Percentiles rank a stretch among this genome's conserved stretches.
phyloP scores from a whole-genome alignment of 2,113 vertebrate genomes.

The Dendrocopos noguchii region DNA sequence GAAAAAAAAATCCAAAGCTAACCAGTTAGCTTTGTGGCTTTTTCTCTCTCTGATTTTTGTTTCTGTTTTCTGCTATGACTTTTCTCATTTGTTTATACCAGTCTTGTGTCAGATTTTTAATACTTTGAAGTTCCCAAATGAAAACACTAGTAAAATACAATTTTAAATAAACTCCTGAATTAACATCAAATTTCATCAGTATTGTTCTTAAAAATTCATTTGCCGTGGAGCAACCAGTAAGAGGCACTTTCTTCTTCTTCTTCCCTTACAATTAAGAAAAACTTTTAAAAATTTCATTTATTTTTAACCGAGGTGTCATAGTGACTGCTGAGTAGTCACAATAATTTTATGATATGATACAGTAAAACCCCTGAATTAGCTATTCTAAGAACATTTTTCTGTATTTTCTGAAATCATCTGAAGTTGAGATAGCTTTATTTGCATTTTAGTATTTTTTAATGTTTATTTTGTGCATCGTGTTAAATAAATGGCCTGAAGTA shows the following conservation, averaged over 20 bases:
- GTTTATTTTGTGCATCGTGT: neutral
- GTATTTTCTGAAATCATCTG: neutral
- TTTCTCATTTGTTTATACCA: neutral
- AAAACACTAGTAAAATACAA: neutral
- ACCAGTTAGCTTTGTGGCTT: neutral
- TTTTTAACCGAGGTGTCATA: neutral
- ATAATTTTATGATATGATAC: neutral
- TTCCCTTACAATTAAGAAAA: neutral
- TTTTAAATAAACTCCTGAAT: neutral
- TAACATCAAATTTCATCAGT: neutral
- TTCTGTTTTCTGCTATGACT: neutral
- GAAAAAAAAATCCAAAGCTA: neutral
- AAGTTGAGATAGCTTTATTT: conserved; percentile 28
- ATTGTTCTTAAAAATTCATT: neutral
- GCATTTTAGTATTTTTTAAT: conserved; percentile 41
- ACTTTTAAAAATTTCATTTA: neutral
- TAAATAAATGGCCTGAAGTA: conserved; percentile 38
- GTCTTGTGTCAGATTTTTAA: neutral
- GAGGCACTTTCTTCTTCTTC: neutral
- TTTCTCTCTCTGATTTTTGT: neutral
- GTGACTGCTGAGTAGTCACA: neutral
- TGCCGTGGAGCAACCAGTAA: neutral
- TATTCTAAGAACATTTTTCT: neutral
- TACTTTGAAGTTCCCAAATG: neutral
- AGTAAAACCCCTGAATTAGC: neutral